These are phyloP conservation scores for Xenopus petersii DNA, from an alignment of 2,797 vertebrate genomes.

Conservation along the genomic window DNA sequence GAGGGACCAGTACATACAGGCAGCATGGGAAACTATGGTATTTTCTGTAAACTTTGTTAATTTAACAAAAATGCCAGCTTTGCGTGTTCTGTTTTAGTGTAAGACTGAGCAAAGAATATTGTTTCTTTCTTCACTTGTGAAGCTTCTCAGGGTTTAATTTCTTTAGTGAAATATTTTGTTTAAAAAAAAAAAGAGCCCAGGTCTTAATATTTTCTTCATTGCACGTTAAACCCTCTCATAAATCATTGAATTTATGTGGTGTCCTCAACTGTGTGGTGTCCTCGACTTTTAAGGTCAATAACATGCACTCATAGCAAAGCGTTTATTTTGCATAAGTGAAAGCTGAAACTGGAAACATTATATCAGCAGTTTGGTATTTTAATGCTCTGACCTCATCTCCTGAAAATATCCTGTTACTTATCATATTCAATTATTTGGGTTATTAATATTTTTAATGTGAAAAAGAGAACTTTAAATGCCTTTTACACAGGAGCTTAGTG, in stretches of 20 bases:
- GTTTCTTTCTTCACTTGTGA: constrained; percentile 44
- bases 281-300: constrained; percentile 63
- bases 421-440: constrained; percentile 40
- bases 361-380: constrained; percentile 62
- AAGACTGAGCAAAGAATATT: constrained; percentile 48
- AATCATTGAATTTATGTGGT: constrained; percentile 56
- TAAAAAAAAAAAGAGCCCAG: constrained; percentile 47
- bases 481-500: neutral
- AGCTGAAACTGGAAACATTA: constrained; percentile 65
- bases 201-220: constrained; percentile 63
- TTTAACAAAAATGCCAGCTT: constrained; percentile 39
- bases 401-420: constrained; percentile 55
- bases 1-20: too few relatives aligned
- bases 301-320: constrained; percentile 60
- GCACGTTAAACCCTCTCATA: constrained; percentile 59
- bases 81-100: constrained; percentile 39
- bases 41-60: neutral
- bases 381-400: constrained; percentile 57
- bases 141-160: constrained; percentile 53
- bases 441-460: too few relatives aligned
- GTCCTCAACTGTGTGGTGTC: constrained; percentile 49
- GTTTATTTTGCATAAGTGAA: constrained; percentile 59
- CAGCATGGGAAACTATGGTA: too few relatives aligned
- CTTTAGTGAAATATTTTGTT: constrained; percentile 53
- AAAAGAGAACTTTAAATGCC: neutral